Base-by-base conservation (phyloP, 1,140 invertebrate genomes). In the Hesperophylax magnus region DNA sequence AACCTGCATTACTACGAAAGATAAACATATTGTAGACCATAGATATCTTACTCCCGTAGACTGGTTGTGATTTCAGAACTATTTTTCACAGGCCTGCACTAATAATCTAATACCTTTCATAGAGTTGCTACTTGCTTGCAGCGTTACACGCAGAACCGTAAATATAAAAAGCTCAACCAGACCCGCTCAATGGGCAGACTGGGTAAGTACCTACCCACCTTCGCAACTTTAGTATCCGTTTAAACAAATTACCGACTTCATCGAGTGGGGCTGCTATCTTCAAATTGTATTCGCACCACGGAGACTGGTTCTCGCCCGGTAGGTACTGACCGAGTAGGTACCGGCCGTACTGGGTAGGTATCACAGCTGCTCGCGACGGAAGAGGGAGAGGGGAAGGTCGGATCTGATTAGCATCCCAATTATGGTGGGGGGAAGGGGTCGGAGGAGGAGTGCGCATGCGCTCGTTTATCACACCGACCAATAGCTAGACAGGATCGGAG, bases 381-480 rank as follows among this genome's bases (percentile, higher is more conserved):
- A 71, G 65, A 65, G 67, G 31, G 69, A 22, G 34, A 24, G 79
- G 63, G 58, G 61, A 77, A 61, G 75, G 79, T 80, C 79, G 63
- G 79, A 80, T 81, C 80, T 81, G 80, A 81, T 81, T 81, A 81
- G 80, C 80, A 81, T 81, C 80, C 80, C 80, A 78, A 78, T 78
- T 78, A 81, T 34, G 52, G 63, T 17, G 76, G 18, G 47, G 76
- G 76, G 53, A 72, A 39, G 71, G 71, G 72, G 72, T 6, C 63
- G 39, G 52, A 14, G n/a, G 75, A 34, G 27, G 58, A 53, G 76
- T 8, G 61, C 60, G 72, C 61, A 69, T 69, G 80, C 65, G 80
- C 80, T 81, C 74, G 80, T 81, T 81, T 81, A 81, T 81, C 80
- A 81, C 47, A 34, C 63, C 24, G 63, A 39, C 75, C 80, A 65